Evolutionary conservation across 2,888 invertebrate genomes (phyloP), one percentile per base, ranked within the genome.

Genomic region (Oeneis ivallda): DNA sequence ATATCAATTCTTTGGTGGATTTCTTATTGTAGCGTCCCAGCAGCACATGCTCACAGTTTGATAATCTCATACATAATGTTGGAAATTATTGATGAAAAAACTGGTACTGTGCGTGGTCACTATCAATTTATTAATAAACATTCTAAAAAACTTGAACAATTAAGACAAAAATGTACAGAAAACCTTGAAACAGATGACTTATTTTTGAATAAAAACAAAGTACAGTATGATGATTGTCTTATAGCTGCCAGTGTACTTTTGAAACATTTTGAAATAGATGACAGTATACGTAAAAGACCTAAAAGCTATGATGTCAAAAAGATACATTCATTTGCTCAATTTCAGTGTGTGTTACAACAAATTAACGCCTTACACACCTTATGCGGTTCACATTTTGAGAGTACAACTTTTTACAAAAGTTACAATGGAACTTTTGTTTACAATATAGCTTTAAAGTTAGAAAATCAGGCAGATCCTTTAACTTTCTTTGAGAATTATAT

Each of bases 361-460:
- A 82, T 93, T 2, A 93, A 93, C 72, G 85, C 93, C 73, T 83
- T 97, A 10, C 96, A 96, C 85, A 89, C 86, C 0, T 76, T 96
- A 47, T 91, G 96, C 60, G 87, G 92, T 65, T 88, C 83, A 65
- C 95, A 95, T 0, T 94, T 94, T 76, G 78, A 89, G 43, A 82
- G 87, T 70, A 92, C 93, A 49, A 84, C 89, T 45, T 92, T 95
- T 76, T 93, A 93, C n/a, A 93, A 94, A 74, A 89, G 94, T 69
- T 96, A 93, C 72, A 95, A 96, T 82, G 96, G 96, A 0, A 95
- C 96, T 0, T 94, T 96, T 82, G 80, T 95, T 0, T 96, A 96
- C 75, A 96, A 96, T 86, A 84, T 95, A 34, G 94, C 94, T 66
- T 83, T 85, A 37, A 93, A 94, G 82, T 89, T 96, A 57, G 93